Base-by-base conservation (phyloP, 2,113 vertebrate genomes). In the Heterotis niloticus region DNA sequence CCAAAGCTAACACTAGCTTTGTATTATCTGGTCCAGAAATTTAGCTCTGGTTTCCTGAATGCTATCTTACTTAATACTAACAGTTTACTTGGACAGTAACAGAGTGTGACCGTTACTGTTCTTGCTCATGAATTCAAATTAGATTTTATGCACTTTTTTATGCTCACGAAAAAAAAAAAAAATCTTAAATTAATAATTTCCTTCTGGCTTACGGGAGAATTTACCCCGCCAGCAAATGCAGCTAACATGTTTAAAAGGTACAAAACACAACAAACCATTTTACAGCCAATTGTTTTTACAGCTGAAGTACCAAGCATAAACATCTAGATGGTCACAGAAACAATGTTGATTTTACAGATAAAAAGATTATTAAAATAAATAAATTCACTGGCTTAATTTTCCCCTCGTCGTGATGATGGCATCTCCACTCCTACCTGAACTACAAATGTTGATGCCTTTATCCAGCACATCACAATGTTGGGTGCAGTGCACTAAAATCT, bases 81-180 rank as follows among this genome's bases (percentile, higher is more conserved):
- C 66, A 10, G 28, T 29, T n/a, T 56, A n/a, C 51, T 71, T 52
- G 34, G 17, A 24, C 51, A 24, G 34, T 54, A 72, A 24, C 44
- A 73, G 17, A 52, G 56, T 52, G 29, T 73, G 52, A n/a, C 26
- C 23, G 56, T 73, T 73, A 56, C 51, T 54, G 51, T 11, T 5
- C 16, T 51, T 56, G 18, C 56, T 73, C 51, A 24, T 73, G 56
- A 26, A 73, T 73, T n/a, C 51, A 56, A 14, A 73, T 73, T 73
- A 20, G 23, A 73, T 20, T 73, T 44, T n/a, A 73, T 44, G 12
- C 70, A 1, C n/a, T n/a, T n/a, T n/a, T n/a, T n/a, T n/a, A n/a
- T n/a, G n/a, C 20, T 44, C 51, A 28, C 68, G 10, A 51, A 20
- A 20, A 44, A 54, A 54, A 73, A 24, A 54, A 54, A 73, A 56